phyloP scores from a whole-genome alignment of 2,888 invertebrate species.

The Acanthococcus lagerstroemiae region DNA sequence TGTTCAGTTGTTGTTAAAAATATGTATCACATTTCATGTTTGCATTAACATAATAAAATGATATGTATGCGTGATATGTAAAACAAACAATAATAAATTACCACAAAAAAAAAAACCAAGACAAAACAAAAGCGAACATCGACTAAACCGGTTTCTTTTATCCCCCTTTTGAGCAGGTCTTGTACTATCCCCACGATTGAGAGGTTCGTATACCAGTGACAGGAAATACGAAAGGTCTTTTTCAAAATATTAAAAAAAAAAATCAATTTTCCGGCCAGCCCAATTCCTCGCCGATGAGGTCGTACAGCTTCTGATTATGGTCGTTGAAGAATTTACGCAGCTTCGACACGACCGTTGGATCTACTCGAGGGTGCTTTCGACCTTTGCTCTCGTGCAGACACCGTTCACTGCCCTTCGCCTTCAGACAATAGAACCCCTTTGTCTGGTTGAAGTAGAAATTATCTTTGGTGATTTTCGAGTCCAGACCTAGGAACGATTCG shows the following conservation, averaged over 20 bases:
- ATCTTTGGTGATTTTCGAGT: constrained; percentile 56
- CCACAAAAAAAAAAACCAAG: background rate
- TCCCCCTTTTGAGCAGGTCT: too few species aligned
- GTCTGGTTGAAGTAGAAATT: constrained; percentile 91
- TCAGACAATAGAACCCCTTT: constrained; percentile 60
- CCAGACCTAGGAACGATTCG: constrained; percentile 64
- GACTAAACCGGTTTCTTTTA: background rate
- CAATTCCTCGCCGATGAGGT: constrained; percentile 82
- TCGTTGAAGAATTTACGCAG: constrained; percentile 77
- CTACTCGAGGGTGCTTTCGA: constrained; percentile 64
- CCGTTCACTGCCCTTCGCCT: constrained; percentile 51
- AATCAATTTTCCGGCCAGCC: constrained; percentile 82
- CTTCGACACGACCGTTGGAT: constrained; percentile 55
- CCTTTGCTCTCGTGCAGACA: constrained; percentile 75
- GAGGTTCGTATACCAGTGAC: background rate
- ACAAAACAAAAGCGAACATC: background rate
- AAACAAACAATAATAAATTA: background rate
- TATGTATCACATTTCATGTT: constrained; percentile 14
- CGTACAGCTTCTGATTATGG: constrained; percentile 85
- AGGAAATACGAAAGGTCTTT: background rate
- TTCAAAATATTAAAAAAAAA: background rate
- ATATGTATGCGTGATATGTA: too few species aligned
- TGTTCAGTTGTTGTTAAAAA: constrained; percentile 8
- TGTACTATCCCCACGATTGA: too few species aligned
- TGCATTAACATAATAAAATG: background rate